phyloP scores from a whole-genome alignment of 2,888 invertebrate species.

The Trachelus troglodyta region DNA sequence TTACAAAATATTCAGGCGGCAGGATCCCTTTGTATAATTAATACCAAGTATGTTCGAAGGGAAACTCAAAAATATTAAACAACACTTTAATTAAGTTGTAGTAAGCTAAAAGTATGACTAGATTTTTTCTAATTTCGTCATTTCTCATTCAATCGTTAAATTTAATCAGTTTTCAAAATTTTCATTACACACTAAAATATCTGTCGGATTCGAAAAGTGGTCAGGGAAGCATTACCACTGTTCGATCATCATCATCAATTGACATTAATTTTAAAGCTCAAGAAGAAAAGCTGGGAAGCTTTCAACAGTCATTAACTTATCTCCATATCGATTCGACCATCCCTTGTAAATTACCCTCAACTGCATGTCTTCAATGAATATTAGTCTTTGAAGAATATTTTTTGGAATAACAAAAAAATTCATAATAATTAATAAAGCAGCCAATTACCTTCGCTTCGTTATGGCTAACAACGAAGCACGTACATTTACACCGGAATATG shows the following conservation, averaged over 20 bases:
- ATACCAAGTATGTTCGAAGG: background rate
- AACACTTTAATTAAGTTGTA: background rate
- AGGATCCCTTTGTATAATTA: background rate
- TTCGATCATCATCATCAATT: background rate
- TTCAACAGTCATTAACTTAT: background rate
- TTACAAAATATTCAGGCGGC: background rate
- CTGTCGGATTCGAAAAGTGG: background rate
- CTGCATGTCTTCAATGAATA: constrained; percentile 33
- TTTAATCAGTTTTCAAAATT: background rate
- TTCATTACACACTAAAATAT: background rate
- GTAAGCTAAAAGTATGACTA: background rate
- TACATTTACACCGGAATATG: background rate
- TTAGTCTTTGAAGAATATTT: background rate
- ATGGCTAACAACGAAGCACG: background rate
- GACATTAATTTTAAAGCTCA: background rate
- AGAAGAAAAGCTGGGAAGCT: background rate
- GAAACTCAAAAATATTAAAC: background rate
- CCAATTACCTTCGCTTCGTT: background rate
- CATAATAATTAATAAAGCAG: background rate
- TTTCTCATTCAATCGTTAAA: background rate
- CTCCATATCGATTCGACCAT: background rate
- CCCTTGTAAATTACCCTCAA: constrained; percentile 37
- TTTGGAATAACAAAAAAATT: background rate
- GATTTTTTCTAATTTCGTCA: background rate
- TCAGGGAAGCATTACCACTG: background rate